These are phyloP conservation scores for Seira sanloemensis DNA, from an alignment of 2,888 invertebrate species.

Conservation along the genomic window DNA sequence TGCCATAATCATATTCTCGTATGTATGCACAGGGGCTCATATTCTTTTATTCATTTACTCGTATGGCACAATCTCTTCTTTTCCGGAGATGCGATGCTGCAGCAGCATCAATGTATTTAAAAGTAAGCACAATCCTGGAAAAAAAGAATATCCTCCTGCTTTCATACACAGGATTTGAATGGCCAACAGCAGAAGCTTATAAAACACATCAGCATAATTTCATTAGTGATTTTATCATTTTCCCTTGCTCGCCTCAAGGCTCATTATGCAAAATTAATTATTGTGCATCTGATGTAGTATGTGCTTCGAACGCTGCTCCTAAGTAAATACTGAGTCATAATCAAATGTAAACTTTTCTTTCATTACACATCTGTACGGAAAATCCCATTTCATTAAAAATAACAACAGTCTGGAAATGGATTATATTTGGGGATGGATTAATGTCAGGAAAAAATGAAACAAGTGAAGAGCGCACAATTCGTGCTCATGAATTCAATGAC, in stretches of 20 bases:
- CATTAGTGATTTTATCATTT: slow-evolving; percentile 65
- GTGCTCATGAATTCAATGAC: slow-evolving; percentile 51
- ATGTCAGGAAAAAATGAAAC: background rate
- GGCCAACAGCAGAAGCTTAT: slow-evolving; percentile 47
- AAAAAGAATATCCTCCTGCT: too few species aligned
- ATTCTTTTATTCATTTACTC: slow-evolving; percentile 5
- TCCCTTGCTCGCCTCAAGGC: slow-evolving; percentile 62
- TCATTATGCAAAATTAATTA: slow-evolving; percentile 65
- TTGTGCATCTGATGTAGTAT: slow-evolving; percentile 33
- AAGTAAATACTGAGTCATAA: background rate
- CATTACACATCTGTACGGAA: slow-evolving; percentile 42
- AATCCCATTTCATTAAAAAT: background rate
- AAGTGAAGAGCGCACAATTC: slow-evolving; percentile 12
- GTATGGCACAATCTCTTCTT: background rate
- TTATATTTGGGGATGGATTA: background rate
- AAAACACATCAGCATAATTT: slow-evolving; percentile 63
- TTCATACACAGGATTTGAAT: too few species aligned
- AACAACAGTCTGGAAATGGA: background rate
- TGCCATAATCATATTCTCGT: background rate
- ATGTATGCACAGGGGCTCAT: background rate
- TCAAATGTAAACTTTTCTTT: background rate
- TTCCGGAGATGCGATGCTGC: background rate
- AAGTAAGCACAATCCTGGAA: slow-evolving; percentile 28
- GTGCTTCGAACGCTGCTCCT: background rate
- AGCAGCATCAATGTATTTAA: too few species aligned